Conservation (phyloP, 2,797 vertebrate species). For the Tenualosa ilisha region DNA sequence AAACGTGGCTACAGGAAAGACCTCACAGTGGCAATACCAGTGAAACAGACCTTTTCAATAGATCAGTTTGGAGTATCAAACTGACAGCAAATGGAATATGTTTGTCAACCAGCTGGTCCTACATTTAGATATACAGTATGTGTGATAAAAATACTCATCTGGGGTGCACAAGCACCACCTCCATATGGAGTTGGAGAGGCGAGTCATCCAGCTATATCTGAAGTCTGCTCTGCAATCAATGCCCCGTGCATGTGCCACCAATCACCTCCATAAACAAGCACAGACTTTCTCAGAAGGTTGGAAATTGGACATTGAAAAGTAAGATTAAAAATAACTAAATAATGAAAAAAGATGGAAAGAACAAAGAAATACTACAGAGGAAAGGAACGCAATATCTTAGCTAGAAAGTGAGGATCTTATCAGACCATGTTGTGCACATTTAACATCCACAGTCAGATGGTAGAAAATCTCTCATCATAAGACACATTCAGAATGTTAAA, state of each 20-base stretch:
- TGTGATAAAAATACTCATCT: constrained; percentile 16
- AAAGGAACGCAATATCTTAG: neutral
- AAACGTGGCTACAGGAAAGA: neutral
- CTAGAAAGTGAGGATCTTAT: neutral
- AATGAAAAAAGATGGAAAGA: neutral
- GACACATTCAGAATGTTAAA: neutral
- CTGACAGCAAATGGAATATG: neutral
- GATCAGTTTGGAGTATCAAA: neutral
- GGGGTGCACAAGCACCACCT: neutral
- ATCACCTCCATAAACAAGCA: neutral
- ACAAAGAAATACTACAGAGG: neutral
- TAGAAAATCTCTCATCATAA: neutral
- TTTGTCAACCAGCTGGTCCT: neutral
- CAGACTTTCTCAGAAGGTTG: neutral
- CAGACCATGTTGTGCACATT: neutral
- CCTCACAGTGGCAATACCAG: neutral
- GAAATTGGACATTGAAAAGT: neutral
- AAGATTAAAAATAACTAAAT: neutral
- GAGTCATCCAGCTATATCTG: constrained; percentile 15
- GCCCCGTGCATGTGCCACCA: neutral
- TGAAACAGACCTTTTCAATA: neutral
- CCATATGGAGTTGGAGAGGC: neutral
- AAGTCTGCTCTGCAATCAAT: constrained; percentile 15
- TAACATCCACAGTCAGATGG: neutral
- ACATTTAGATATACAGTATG: neutral